These are phyloP conservation scores for Danionella dracula DNA, from an alignment of 2,797 vertebrate species.

Conservation along the genomic window DNA sequence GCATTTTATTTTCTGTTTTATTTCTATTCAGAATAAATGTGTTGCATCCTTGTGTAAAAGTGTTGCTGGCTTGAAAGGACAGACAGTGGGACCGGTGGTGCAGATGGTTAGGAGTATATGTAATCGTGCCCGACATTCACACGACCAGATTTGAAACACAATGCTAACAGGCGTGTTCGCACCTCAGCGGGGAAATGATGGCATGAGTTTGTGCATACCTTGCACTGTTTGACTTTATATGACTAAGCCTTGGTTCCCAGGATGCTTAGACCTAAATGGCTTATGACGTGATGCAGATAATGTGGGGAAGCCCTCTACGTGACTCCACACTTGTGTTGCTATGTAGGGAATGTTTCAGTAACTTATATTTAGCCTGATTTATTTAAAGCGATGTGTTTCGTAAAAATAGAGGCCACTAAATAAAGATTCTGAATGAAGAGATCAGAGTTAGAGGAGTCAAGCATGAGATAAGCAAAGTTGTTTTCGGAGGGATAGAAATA, in stretches of 20 bases:
- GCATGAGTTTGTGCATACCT: background rate
- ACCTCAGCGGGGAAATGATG: background rate
- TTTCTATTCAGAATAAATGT: too few species aligned
- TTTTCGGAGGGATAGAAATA: background rate
- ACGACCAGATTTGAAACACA: background rate
- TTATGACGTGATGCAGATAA: background rate
- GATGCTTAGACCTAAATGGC: conserved; percentile 10
- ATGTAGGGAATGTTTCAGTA: background rate
- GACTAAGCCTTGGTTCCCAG: conserved; percentile 27
- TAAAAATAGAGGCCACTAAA: background rate
- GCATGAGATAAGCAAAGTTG: background rate
- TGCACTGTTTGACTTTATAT: conserved; percentile 17
- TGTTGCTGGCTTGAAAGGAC: too few species aligned
- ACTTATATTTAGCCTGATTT: background rate
- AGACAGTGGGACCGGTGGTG: background rate
- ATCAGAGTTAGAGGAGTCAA: background rate
- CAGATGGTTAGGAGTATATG: background rate
- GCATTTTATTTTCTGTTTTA: too few species aligned
- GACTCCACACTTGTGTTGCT: background rate
- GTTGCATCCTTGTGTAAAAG: too few species aligned
- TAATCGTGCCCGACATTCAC: background rate
- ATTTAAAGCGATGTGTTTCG: background rate
- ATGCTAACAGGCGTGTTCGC: background rate
- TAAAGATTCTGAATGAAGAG: background rate
- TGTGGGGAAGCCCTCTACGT: conserved; percentile 15